Conservation (phyloP, 2,888 invertebrate species). For the Hydraecia micacea region DNA sequence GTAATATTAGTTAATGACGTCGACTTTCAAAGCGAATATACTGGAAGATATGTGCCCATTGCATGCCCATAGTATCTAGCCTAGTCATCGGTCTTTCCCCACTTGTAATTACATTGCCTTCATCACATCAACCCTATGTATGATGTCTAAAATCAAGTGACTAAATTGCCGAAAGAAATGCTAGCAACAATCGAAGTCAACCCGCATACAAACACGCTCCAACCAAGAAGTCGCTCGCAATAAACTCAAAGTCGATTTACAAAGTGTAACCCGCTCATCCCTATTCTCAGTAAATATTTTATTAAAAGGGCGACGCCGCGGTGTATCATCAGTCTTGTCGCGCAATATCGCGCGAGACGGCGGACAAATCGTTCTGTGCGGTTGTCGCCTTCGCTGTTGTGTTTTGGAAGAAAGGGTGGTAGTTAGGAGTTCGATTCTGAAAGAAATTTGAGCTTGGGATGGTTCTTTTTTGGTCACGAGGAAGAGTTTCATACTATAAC, state of each 20-base stretch:
- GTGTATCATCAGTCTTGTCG: conserved; percentile 81
- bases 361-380: conserved; percentile 81
- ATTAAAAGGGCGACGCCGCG: conserved; percentile 78
- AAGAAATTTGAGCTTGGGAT: conserved; percentile 9
- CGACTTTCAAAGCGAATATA: too few species aligned
- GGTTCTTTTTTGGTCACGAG: not conserved
- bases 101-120: not conserved
- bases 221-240: conserved; percentile 48
- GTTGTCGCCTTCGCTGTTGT: conserved; percentile 56
- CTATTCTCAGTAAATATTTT: conserved; percentile 80
- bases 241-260: conserved; percentile 54
- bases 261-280: conserved; percentile 60
- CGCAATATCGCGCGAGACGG: conserved; percentile 81
- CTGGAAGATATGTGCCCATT: not conserved
- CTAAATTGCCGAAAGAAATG: not conserved
- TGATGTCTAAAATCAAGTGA: not conserved
- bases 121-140: not conserved
- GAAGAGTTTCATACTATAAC: not conserved
- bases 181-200: conserved; percentile 26
- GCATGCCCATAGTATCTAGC: not conserved
- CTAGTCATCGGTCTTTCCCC: not conserved
- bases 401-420: conserved; percentile 28
- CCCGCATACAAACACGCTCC: conserved; percentile 36
- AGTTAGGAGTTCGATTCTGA: conserved; percentile 62
- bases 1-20: not conserved